Evolutionary conservation across 2,888 invertebrate species (phyloP), one percentile per base, ranked within the genome.

Genomic region (Trachelus iudaicus): DNA sequence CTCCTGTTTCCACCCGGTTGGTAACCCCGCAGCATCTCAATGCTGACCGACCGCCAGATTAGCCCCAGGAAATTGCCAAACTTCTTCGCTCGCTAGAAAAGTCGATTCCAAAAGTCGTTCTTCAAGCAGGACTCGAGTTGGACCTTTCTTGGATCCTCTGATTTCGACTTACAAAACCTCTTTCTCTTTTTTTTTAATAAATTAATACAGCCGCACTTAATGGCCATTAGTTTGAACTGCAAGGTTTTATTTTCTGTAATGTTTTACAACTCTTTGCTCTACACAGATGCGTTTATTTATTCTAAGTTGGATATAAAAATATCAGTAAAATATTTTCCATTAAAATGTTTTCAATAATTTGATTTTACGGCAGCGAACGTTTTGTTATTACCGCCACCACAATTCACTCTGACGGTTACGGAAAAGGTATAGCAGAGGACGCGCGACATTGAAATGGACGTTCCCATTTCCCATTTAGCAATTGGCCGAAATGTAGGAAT

Each of bases 31-130:
- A 86, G 90, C 90, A 90, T 90, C 90, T 89, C 90, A 90, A 91
- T 91, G 90, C 91, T 90, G 90, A 91, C 90, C 89, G 88, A 87
- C 90, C 90, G 84, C 86, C 88, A 90, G 91, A 91, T 91, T 91
- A 91, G 91, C 89, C 87, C 86, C 89, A 89, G 91, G 90, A 91
- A 91, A 91, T 91, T 91, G 91, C 90, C 90, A 91, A 91, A 91
- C 90, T 91, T 91, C 90, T 88, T 88, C 87, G 82, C 84, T 85
- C 82, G 84, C 85, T 83, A 84, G 86, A 86, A 90, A 90, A 90
- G 90, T 90, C 90, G 87, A 90, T 89, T 87, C 85, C 83, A 86
- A 91, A 90, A 89, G 89, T 89, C 90, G 88, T 89, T 87, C 88
- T 84, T 90, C 89, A 89, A 88, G 86, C 87, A 85, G 83, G 83